Evolutionary conservation across 2,113 vertebrate species (phyloP).

Genomic region (Scytalopus superciliaris): DNA sequence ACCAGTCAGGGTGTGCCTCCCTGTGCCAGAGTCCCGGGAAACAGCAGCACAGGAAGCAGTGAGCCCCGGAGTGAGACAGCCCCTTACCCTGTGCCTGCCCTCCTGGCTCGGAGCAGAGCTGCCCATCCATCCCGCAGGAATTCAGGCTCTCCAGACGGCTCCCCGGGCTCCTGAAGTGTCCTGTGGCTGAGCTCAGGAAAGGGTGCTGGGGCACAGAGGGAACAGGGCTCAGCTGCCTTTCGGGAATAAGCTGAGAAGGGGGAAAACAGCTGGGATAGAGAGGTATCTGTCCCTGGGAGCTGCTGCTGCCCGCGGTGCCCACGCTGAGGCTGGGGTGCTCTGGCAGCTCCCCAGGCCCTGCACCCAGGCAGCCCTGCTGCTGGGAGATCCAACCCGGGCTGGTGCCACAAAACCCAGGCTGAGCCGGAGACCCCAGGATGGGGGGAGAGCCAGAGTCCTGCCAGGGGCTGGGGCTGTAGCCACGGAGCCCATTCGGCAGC

Average conservation of each 20-base stretch:
- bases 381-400: background rate
- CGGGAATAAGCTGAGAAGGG: background rate
- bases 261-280: background rate
- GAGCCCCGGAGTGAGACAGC: background rate
- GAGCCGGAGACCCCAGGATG: background rate
- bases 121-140: fast-evolving
- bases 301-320: fast-evolving
- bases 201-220: background rate
- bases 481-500: background rate
- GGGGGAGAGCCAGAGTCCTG: background rate
- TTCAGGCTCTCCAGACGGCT: background rate
- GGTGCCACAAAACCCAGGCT: background rate
- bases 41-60: background rate
- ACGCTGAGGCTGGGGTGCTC: background rate
- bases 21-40: background rate
- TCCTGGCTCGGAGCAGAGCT: fast-evolving
- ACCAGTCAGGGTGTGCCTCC: background rate
- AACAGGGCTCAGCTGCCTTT: background rate
- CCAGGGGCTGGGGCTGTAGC: background rate
- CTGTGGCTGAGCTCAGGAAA: background rate
- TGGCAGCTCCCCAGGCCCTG: background rate
- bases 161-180: fast-evolving
- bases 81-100: background rate
- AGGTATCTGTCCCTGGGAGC: background rate
- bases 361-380: background rate